Percentiles rank a stretch among this genome's conserved stretches.
phyloP scores from a whole-genome alignment of 2,113 vertebrate genomes.

The Psilopogon haemacephalus region DNA sequence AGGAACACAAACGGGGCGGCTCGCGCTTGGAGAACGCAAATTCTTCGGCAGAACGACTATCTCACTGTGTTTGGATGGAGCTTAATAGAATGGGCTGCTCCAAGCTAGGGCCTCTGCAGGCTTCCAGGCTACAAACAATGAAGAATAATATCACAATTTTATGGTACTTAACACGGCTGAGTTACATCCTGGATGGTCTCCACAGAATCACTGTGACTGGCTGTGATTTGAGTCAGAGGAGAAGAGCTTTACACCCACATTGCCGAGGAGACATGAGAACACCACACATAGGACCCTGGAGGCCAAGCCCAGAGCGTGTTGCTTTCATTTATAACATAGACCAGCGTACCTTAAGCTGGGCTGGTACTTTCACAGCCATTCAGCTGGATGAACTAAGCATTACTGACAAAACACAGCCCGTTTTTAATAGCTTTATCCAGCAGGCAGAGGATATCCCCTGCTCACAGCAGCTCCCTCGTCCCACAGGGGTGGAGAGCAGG shows the following conservation, averaged over 20 bases:
- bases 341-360: not conserved
- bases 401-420: not conserved
- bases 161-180: slow-evolving; percentile 20
- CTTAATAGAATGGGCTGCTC: slow-evolving; percentile 38
- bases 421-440: slow-evolving; percentile 3
- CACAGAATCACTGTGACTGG: not conserved
- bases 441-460: not conserved
- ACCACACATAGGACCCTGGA: not conserved
- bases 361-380: not conserved
- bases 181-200: slow-evolving; percentile 48
- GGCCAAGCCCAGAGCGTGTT: not conserved
- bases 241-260: slow-evolving; percentile 13
- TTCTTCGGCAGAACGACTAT: slow-evolving; percentile 6
- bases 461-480: not conserved
- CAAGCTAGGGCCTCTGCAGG: slow-evolving; percentile 45
- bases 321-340: not conserved
- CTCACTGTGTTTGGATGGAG: slow-evolving; percentile 46
- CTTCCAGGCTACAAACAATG: slow-evolving; percentile 46
- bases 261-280: not conserved
- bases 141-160: slow-evolving; percentile 49
- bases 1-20: slow-evolving; percentile 33
- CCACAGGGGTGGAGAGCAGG: slow-evolving; percentile 38
- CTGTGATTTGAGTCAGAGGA: slow-evolving; percentile 13
- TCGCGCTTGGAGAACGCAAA: slow-evolving; percentile 19
- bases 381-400: not conserved